Evolutionary conservation across 2,888 invertebrate genomes (phyloP), one percentile per base, ranked within the genome.

Genomic region (Caenorhabditis zanzibari): DNA sequence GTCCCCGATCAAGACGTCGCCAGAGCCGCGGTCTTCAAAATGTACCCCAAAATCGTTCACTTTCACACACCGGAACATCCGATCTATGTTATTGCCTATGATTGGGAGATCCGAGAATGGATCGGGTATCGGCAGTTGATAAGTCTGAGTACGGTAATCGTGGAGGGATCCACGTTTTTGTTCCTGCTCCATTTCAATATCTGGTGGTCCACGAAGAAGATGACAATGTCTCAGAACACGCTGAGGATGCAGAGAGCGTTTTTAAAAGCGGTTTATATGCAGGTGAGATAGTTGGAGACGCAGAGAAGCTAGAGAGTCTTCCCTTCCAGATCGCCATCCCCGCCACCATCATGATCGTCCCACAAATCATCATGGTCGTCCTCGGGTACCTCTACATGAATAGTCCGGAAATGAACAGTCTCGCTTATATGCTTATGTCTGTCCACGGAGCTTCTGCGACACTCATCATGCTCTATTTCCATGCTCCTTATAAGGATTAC

Each of bases 41-140:
- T 63, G 61, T 63, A 63, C 44, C 61, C 61, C 7, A 22, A 63
- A 44, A 24, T 63, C 12, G 10, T 16, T 1, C 61, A 41, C 9
- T 63, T 63, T 16, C 41, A 63, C 44, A 63, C 61, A 1, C 22
- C 41, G 0, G 61, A 63, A 24, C 61, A 63, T 10, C 41, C 41
- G 10, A 26, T 63, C 6, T 63, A 63, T 26, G 61, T 63, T 0
- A 41, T 63, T 26, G 61, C 61, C 1, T 63, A 63, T 44, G 61
- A 63, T n/a, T 10, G 9, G 41, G 44, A 44, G 22, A 63, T 63
- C 5, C 22, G 61, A 14, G 26, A 63, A 26, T 14, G 24, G 5
- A 63, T 63, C 19, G 61, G 61, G n/a, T 63, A 63, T 19, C 3
- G 61, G 12, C 61, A 63, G 19, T 41, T 63, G 61, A 63, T 63